phyloP scores from a whole-genome alignment of 1,140 invertebrate genomes.

The Scaptodrosophila lebanonensis region DNA sequence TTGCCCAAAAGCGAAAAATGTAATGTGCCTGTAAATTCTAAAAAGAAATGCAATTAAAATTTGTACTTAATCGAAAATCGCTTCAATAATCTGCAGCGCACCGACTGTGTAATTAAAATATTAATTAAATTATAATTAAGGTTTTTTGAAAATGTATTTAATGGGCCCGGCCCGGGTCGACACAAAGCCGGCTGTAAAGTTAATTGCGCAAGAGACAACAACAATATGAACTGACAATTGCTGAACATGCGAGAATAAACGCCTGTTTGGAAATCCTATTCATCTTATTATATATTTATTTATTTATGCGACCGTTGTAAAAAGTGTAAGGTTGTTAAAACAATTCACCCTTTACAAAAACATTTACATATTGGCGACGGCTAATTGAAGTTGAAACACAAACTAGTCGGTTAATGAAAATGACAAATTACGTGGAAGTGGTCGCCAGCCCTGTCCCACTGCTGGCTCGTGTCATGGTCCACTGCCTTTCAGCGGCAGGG shows the following conservation, averaged over 20 bases:
- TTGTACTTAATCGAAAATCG: constrained; percentile 43
- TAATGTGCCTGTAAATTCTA: neutral
- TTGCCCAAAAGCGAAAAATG: neutral
- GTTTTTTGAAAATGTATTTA: constrained; percentile 24
- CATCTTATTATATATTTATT: neutral
- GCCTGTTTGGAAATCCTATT: constrained; percentile 9
- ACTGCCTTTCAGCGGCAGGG: neutral
- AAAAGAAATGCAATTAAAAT: constrained; percentile 47
- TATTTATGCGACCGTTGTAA: constrained; percentile 3
- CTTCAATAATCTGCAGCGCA: constrained; percentile 9
- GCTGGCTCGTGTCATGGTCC: neutral
- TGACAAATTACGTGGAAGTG: constrained; percentile 44
- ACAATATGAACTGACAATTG: constrained; percentile 5
- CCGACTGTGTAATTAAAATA: constrained; percentile 52
- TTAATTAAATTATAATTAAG: constrained; percentile 70
- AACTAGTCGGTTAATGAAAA: constrained; percentile 53
- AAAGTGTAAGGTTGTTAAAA: no score
- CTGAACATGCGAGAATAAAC: constrained; percentile 1
- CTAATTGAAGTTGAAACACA: constrained; percentile 52
- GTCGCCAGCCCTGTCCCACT: neutral
- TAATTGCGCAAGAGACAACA: constrained; percentile 43
- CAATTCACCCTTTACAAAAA: constrained; percentile 12
- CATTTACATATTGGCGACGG: constrained; percentile 42
- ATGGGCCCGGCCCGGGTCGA: constrained; percentile 3
- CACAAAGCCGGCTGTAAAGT: constrained; percentile 36